Evolutionary conservation across 2,888 invertebrate genomes (phyloP), one percentile per base, ranked within the genome.

Genomic region (Chydorus sphaericus): DNA sequence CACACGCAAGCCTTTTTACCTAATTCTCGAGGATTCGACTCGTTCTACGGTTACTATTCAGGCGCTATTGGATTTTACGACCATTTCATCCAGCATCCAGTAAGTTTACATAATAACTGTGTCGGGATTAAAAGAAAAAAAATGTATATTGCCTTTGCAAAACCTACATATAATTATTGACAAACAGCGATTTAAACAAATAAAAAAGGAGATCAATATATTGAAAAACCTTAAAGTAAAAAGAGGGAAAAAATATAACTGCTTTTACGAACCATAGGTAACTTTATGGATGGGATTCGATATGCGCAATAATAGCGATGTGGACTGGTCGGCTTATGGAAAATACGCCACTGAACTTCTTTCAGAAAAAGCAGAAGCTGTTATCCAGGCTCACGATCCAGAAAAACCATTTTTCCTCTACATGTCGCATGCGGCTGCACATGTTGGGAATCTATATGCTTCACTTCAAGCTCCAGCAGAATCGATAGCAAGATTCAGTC

Each of bases 21-120:
- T 0, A 70, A 79, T 1, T 76, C 76, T 63, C 73, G 89, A 63
- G 90, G 90, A 23, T 90, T 90, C 66, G 77, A 84, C 64, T 77
- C 83, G 59, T 84, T 85, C 72, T 69, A 82, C 79, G 93, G 93
- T 0, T 88, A 79, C 66, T 90, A 89, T 84, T 82, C 84, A 0
- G 92, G 92, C 0, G 85, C 83, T 68, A 88, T 88, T 20, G 92
- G 93, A 69, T 88, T 91, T 71, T 88, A 78, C 66, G 90, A 91
- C 67, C 92, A 93, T 66, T 85, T 84, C 0, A 82, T 82, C 1
- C 74, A 78, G 50, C 88, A 88, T 30, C 33, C 23, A 5, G 56
- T 51, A 51, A 52, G 18, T 54, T n/a, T n/a, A n/a, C n/a, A n/a
- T n/a, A n/a, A n/a, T n/a, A n/a, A n/a, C n/a, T n/a, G n/a, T n/a